These are phyloP conservation scores for Cryptocheilus praepositus DNA, from an alignment of 2,888 invertebrate genomes.

Conservation along the genomic window DNA sequence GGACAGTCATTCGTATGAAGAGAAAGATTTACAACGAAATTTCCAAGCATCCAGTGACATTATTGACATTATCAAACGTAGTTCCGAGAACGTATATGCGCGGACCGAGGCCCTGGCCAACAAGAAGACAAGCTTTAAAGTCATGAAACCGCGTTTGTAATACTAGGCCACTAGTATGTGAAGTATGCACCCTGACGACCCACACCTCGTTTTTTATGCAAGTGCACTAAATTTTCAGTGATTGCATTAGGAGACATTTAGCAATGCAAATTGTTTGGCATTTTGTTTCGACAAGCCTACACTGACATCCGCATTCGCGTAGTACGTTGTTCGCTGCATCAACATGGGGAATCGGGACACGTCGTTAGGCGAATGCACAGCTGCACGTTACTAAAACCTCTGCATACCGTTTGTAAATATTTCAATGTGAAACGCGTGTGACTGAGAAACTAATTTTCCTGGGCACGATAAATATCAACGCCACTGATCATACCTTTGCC, in stretches of 20 bases:
- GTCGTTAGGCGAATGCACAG: too few relatives aligned
- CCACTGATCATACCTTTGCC: too few relatives aligned
- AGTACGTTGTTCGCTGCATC: too few relatives aligned
- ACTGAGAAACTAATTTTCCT: too few relatives aligned
- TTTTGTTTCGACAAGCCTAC: slow-evolving; percentile 10
- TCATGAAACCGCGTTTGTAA: slow-evolving; percentile 72
- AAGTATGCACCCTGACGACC: slow-evolving; percentile 8
- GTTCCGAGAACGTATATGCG: slow-evolving; percentile 72
- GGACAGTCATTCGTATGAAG: slow-evolving; percentile 35
- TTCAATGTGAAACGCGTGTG: too few relatives aligned
- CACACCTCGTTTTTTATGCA: slow-evolving; percentile 20
- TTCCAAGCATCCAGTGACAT: slow-evolving; percentile 68
- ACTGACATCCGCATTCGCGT: too few relatives aligned
- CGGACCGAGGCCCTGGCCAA: slow-evolving; percentile 72
- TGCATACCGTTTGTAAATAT: too few relatives aligned
- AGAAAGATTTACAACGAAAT: slow-evolving; percentile 46
- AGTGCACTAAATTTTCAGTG: not conserved
- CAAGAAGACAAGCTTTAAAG: slow-evolving; percentile 72
- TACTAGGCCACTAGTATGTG: slow-evolving; percentile 38
- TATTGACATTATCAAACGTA: slow-evolving; percentile 70
- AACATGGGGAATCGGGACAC: too few relatives aligned
- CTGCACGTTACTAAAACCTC: too few relatives aligned
- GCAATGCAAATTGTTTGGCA: slow-evolving; percentile 19
- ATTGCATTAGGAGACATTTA: not conserved
- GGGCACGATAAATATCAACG: too few relatives aligned